Base-by-base conservation (phyloP, 2,888 invertebrate genomes). In the Drosophila paracracens region DNA sequence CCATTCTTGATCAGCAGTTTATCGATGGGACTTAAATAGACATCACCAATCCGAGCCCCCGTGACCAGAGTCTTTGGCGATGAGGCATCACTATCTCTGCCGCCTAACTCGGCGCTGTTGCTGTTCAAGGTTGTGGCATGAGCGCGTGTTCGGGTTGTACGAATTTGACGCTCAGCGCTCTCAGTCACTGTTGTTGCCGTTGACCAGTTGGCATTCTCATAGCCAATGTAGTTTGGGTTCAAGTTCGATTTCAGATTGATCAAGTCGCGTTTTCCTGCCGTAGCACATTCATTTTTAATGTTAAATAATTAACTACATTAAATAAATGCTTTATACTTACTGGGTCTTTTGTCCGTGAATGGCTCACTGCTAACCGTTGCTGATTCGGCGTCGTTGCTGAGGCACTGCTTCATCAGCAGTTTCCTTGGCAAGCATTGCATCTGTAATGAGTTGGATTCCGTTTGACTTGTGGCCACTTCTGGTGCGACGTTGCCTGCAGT, bases 171-270 rank as follows among this genome's bases (percentile, higher is more conserved):
- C 46, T 89, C 85, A 50, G 84, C 79, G 46, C 79, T 68, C 16
- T 73, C 66, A 21, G 77, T 43, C 50, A 62, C 69, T 60, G 74
- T 73, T 70, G 62, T 81, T 70, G 75, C 72, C 70, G 62, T 82
- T 70, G 80, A 74, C 52, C 59, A 85, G 52, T 82, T 83, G 57
- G 84, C 77, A 58, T 79, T 79, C 16, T 59, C 61, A 52, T 90
- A 91, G n/a, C 92, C 93, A 63, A 92, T 92, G 68, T 92, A 92
- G 66, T 93, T 93, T 0, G 93, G 91, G 38, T 91, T 93, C 21
- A 93, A 70, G 48, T 88, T 88, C 7, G 93, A 92, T 70, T 92
- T 82, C 27, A 93, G 84, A 56, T 92, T 91, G 13, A 88, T 83
- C 43, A 92, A 72, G 27, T 92, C 91, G 61, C 86, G 91, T 74